Conservation (phyloP, 2,797 vertebrate species). For the Percopsis omiscomaycus region DNA sequence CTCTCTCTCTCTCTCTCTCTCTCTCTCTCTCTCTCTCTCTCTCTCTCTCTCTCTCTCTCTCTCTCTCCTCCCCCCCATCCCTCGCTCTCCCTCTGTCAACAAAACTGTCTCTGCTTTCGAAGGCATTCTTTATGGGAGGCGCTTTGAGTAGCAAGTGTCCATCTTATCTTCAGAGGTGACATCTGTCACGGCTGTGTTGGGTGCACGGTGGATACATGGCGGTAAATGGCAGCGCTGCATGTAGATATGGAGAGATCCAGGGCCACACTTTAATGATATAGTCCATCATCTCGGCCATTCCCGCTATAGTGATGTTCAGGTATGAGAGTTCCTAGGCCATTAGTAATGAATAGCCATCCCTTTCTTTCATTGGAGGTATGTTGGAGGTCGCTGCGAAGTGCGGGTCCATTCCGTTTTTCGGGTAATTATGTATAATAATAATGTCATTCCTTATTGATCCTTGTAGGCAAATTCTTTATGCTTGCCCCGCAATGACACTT, state of each 20-base stretch:
- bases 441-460: conserved; percentile 7
- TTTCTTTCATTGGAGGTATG: conserved; percentile 33
- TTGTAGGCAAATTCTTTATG: not conserved
- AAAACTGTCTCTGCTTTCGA: not conserved
- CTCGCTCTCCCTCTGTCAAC: not conserved
- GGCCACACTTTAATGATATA: conserved; percentile 35
- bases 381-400: conserved; percentile 24
- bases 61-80: not conserved
- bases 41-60: conserved; percentile 33
- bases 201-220: conserved; percentile 21
- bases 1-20: too few relatives aligned
- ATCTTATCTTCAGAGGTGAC: conserved; percentile 38
- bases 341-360: conserved; percentile 40
- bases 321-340: conserved; percentile 33
- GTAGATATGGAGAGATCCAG: conserved; percentile 42
- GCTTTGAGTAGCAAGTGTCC: conserved; percentile 19
- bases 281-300: conserved; percentile 40
- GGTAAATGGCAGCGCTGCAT: conserved; percentile 43
- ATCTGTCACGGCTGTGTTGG: conserved; percentile 46
- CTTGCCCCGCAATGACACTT: not conserved
- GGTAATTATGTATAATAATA: conserved; percentile 12
- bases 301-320: not conserved
- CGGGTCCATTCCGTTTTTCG: conserved; percentile 28
- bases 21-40: conserved; percentile 14
- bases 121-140: conserved; percentile 12